A percentile compares a stretch with the other conserved stretches of the same genome.
These are phyloP conservation scores for Myotis brandtii DNA, from an alignment of 2,113 vertebrate genomes.

Conservation along the genomic window DNA sequence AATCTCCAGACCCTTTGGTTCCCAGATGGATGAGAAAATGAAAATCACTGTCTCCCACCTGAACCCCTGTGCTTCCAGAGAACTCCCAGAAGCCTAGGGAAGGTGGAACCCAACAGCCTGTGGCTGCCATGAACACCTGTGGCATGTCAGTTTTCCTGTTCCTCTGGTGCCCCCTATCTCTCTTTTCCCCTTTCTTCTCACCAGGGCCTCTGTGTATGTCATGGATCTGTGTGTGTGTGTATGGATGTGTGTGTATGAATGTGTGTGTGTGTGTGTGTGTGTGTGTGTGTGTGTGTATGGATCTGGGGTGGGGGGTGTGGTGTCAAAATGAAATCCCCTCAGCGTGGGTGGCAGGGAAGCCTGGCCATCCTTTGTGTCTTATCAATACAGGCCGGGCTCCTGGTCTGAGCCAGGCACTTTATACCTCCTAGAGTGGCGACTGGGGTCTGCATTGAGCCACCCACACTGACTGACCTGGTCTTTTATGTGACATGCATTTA, in stretches of 20 bases:
- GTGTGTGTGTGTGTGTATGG: background rate
- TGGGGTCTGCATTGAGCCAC: background rate
- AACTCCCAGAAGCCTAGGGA: background rate
- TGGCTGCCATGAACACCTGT: background rate
- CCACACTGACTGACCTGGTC: slow-evolving; percentile 61
- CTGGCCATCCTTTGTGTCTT: slow-evolving; percentile 58
- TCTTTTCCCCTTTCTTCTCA: background rate
- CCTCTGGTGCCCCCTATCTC: background rate
- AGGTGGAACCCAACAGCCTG: background rate
- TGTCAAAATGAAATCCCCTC: slow-evolving; percentile 64
- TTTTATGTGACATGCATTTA: slow-evolving; percentile 68
- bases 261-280: background rate
- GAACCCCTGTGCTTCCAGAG: slow-evolving; percentile 21
- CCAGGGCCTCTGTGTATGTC: background rate
- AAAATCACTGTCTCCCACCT: slow-evolving; percentile 5
- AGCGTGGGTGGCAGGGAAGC: slow-evolving; percentile 56
- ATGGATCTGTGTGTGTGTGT: too few relatives aligned
- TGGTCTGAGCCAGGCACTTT: slow-evolving; percentile 27
- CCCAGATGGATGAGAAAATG: background rate
- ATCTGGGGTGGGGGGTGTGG: background rate
- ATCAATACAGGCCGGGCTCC: background rate
- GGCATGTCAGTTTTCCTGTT: background rate
- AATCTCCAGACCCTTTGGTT: background rate
- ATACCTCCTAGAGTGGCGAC: slow-evolving; percentile 23
- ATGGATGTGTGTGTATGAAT: too few relatives aligned